Base-by-base conservation (phyloP, 2,797 vertebrate genomes). In the Poeciliopsis turneri region DNA sequence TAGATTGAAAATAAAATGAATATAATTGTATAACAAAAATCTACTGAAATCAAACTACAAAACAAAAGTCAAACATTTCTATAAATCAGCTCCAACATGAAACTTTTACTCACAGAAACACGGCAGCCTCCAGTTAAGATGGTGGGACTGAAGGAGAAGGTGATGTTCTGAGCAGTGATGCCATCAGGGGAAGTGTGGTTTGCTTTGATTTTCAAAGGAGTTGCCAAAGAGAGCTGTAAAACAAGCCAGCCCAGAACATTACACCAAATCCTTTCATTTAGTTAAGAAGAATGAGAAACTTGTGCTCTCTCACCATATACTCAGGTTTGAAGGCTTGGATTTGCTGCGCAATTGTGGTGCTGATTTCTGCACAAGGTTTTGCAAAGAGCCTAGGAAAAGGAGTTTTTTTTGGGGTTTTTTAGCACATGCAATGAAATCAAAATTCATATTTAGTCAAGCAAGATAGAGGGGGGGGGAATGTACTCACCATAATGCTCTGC, bases 181-280 rank as follows among this genome's bases (percentile, higher is more conserved):
- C 79, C 79, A 11, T 87, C 86, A 3, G 1, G 0, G 1, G 90
- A 90, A 0, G 83, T 84, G 87, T 92, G 92, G 81, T 88, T 90
- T 46, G 89, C 88, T 13, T 33, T 66, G 76, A 92, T 77, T 0
- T 0, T 6, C 1, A 1, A 0, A 55, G 77, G 15, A 4, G 43
- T 73, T 45, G 75, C 80, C 10, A 75, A 77, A 51, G 89, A 23
- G 0, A 93, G 84, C 92, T 92, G 81, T 28, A 80, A 55, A 8
- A 70, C 12, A 85, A 69, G 51, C n/a, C 10, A 72, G 36, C 47
- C 43, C 28, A 45, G 25, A 45, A 28, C 12, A 25, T 30, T 39
- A 51, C 2, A 64, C 57, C 59, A 51, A 7, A 66, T 51, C 7
- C 8, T 30, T 33, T 25, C 0, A 2, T 2, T 11, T 0, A 20